Conservation (phyloP, 2,888 invertebrate species). For the Hydrotaea cyrtoneurina region DNA sequence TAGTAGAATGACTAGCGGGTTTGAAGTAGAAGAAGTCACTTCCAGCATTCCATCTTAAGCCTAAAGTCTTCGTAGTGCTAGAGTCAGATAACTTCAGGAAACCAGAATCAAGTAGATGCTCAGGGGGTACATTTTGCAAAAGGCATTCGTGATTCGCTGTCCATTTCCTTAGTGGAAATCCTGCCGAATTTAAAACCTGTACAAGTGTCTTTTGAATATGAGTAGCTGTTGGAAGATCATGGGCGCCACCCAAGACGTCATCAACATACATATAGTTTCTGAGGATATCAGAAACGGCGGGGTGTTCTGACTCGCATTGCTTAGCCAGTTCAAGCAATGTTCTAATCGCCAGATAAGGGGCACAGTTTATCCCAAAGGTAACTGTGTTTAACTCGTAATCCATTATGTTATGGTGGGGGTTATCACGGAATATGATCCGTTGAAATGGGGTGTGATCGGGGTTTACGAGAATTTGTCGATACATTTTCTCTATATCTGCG, state of each 20-base stretch:
- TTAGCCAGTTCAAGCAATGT: not conserved
- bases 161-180: not conserved
- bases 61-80: not conserved
- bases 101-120: no score
- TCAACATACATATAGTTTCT: not conserved
- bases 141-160: no score
- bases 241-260: not conserved
- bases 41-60: not conserved
- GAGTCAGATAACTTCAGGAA: no score
- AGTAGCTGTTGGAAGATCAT: not conserved
- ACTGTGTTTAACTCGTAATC: constrained; percentile 9
- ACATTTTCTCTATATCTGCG: no score
- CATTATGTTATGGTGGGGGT: not conserved
- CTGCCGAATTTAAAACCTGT: not conserved
- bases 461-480: no score
- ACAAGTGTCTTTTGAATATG: not conserved
- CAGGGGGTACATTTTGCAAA: no score
- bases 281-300: not conserved
- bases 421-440: no score
- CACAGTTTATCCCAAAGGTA: not conserved
- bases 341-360: not conserved
- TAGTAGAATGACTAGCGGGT: no score
- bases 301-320: not conserved
- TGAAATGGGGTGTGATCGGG: no score
- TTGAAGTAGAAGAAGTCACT: not conserved